Conservation (phyloP, 2,113 vertebrate species). For the Amblyopsis rosae region DNA sequence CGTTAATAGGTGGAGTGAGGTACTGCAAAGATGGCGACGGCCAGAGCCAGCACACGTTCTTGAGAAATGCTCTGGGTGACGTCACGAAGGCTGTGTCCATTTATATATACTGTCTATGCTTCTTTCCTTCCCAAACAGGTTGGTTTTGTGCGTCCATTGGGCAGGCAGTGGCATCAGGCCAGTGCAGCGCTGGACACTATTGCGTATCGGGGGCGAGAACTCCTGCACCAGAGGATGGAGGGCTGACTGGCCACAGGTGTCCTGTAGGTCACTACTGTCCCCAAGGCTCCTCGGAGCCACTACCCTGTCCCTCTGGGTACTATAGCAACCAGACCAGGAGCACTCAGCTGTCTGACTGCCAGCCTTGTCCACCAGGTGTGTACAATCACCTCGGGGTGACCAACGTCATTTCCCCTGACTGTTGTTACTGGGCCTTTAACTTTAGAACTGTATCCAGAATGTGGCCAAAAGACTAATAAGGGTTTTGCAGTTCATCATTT, state of each 20-base stretch:
- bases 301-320: conserved; percentile 76
- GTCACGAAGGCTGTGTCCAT: too few relatives aligned
- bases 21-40: too few relatives aligned
- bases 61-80: too few relatives aligned
- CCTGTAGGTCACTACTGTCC: conserved; percentile 83
- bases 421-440: too few relatives aligned
- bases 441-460: too few relatives aligned
- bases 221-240: conserved; percentile 71
- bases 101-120: neutral
- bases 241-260: conserved; percentile 74
- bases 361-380: conserved; percentile 81
- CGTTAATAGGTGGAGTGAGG: too few relatives aligned
- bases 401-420: too few relatives aligned
- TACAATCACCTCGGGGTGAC: neutral
- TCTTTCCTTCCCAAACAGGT: conserved; percentile 59
- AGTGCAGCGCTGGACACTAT: conserved; percentile 79
- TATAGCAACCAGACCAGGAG: conserved; percentile 81
- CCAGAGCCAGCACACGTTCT: too few relatives aligned
- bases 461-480: too few relatives aligned
- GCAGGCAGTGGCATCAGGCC: conserved; percentile 69
- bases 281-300: conserved; percentile 72
- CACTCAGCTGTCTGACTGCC: conserved; percentile 71
- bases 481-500: too few relatives aligned
- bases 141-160: conserved; percentile 77
- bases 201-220: conserved; percentile 72